Base-by-base conservation (phyloP, 2,797 vertebrate species). In the Falco columbarius region DNA sequence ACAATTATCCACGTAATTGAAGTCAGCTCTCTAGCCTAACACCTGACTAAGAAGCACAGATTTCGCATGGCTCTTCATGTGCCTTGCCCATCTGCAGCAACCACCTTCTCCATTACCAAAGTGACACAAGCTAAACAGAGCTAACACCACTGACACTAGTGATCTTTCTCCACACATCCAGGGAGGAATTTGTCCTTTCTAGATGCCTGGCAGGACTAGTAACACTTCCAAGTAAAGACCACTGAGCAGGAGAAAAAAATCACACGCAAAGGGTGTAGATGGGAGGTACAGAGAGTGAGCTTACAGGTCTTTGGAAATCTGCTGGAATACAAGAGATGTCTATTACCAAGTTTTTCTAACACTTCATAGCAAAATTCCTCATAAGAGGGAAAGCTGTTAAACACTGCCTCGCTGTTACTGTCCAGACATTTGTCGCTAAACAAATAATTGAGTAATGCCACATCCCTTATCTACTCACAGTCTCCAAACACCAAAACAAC, bases 71-170 rank as follows among this genome's bases (percentile, higher is more conserved):
- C 59, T 93, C 72, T n/a, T 30, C 20, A 17, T 15, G 29, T 21
- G 13, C 55, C n/a, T 2, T 51, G 61, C 13, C 44, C 9, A 19
- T 42, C 30, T 51, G 26, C 29, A 17, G 30, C n/a, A 67, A 56
- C 14, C n/a, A 59, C 27, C 22, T 34, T n/a, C 54, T 72, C 42
- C 0, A 0, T 49, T 42, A 58, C 11, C 38, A 47, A 16, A 74
- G 40, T 12, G 70, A 63, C 13, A 66, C 47, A 81, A 79, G 24
- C 6, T 40, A 21, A 74, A 71, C 12, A 52, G 49, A 63, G n/a
- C 11, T 62, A 70, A 70, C 8, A 55, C 0, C 10, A 19, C 23
- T 3, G 5, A 13, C 0, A 1, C 22, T 27, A 38, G 15, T 20
- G 36, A 77, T 27, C 52, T 27, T 16, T 42, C 29, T 32, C 38